phyloP scores from a whole-genome alignment of 2,888 invertebrate genomes.

The Drosophila pullipes region DNA sequence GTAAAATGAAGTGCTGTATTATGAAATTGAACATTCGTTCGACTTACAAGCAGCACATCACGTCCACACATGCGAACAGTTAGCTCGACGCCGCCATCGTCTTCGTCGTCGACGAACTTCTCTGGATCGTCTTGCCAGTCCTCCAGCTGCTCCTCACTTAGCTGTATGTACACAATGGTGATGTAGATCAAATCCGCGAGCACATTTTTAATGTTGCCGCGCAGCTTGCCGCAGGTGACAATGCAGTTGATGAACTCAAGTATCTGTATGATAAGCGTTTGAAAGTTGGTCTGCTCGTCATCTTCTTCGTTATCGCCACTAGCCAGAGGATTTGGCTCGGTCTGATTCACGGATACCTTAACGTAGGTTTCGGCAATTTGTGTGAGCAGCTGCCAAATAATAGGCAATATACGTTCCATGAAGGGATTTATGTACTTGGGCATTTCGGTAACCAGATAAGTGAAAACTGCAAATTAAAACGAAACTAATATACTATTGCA shows the following conservation, averaged over 20 bases:
- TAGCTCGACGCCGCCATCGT: constrained; percentile 88
- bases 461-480: constrained; percentile 83
- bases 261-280: constrained; percentile 88
- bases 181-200: constrained; percentile 89
- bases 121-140: constrained; percentile 88
- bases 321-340: constrained; percentile 86
- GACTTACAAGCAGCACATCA: constrained; percentile 87
- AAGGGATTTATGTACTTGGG: constrained; percentile 88
- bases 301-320: constrained; percentile 87
- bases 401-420: constrained; percentile 88
- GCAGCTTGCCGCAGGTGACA: constrained; percentile 87
- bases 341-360: constrained; percentile 88
- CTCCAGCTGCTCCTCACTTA: constrained; percentile 89
- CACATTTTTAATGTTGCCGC: constrained; percentile 87
- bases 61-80: constrained; percentile 89
- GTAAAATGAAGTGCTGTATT: not conserved
- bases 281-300: constrained; percentile 89
- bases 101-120: constrained; percentile 90
- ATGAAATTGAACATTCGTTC: not conserved
- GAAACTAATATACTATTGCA: not conserved
- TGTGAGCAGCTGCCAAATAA: constrained; percentile 90
- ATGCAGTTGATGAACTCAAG: constrained; percentile 89
- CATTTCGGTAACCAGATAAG: constrained; percentile 87
- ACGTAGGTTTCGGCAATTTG: constrained; percentile 89
- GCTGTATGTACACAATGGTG: constrained; percentile 89